phyloP scores from a whole-genome alignment of 2,888 invertebrate genomes.

The Pammene aurita region DNA sequence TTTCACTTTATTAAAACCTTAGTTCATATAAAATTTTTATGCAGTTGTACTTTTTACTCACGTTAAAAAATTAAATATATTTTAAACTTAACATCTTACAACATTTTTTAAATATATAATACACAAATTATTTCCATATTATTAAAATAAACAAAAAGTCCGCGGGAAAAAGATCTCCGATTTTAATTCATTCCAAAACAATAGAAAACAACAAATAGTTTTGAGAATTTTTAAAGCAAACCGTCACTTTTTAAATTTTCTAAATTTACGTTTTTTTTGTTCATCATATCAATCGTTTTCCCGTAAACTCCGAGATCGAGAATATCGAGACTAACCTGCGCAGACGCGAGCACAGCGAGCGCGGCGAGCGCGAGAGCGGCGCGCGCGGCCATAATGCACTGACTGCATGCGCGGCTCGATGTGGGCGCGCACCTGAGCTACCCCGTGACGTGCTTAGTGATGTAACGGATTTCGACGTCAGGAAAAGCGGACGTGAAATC shows the following conservation, averaged over 20 bases:
- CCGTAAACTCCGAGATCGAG: slow-evolving; percentile 1
- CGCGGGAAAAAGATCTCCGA: neutral
- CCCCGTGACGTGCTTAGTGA: slow-evolving; percentile 7
- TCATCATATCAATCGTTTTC: neutral
- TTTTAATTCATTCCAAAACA: neutral
- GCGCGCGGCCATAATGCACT: slow-evolving; percentile 63
- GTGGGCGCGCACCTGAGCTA: slow-evolving; percentile 2
- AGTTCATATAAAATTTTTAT: too few species aligned
- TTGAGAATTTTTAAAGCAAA: too few species aligned
- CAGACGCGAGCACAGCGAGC: slow-evolving; percentile 48
- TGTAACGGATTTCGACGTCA: neutral
- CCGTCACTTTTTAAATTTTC: too few species aligned
- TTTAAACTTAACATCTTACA: too few species aligned
- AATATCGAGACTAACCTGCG: slow-evolving; percentile 54
- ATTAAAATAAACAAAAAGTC: neutral
- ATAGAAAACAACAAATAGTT: too few species aligned
- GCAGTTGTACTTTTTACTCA: too few species aligned
- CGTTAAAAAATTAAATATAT: too few species aligned
- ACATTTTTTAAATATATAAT: too few species aligned
- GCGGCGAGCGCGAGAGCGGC: slow-evolving; percentile 53
- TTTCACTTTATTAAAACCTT: too few species aligned
- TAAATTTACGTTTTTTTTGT: neutral
- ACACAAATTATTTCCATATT: too few species aligned
- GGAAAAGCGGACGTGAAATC: too few species aligned
- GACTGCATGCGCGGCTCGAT: slow-evolving; percentile 44